Conservation (phyloP, 37 sponge, comb jelly and placozoan species). For the Haliclona indistincta region DNA sequence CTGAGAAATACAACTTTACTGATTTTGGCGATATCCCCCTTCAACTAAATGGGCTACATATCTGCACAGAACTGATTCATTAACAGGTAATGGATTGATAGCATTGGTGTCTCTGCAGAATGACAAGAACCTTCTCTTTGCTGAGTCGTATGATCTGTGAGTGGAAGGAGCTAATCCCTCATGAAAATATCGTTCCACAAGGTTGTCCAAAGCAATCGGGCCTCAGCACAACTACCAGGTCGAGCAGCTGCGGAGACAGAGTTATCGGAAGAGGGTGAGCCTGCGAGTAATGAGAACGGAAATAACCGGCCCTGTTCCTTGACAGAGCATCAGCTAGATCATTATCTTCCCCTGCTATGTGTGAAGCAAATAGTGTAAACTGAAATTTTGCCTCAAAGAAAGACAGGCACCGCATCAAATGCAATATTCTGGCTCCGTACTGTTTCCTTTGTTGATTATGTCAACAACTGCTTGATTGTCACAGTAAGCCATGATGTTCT, state of each 20-base stretch:
- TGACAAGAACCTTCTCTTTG: background rate
- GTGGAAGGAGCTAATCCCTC: slow-evolving; percentile 10
- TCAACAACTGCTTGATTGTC: slow-evolving; percentile 55
- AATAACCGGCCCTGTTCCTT: background rate
- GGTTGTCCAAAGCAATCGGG: slow-evolving; percentile 38
- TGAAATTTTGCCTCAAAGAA: slow-evolving; percentile 30
- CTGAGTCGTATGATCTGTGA: slow-evolving; percentile 4
- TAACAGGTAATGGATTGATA: slow-evolving; percentile 14
- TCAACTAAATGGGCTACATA: slow-evolving; percentile 4
- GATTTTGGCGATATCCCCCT: background rate
- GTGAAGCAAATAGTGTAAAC: slow-evolving; percentile 10
- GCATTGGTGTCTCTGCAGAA: slow-evolving; percentile 20
- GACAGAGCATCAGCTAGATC: slow-evolving; percentile 56
- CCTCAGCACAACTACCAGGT: slow-evolving; percentile 4
- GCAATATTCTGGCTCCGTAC: slow-evolving; percentile 17
- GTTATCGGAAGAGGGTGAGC: background rate
- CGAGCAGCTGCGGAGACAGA: background rate
- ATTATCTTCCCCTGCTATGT: slow-evolving; percentile 36
- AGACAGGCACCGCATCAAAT: no score
- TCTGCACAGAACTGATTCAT: slow-evolving; percentile 12
- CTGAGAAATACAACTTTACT: slow-evolving; percentile 45
- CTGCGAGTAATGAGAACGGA: slow-evolving; percentile 20
- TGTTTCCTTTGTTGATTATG: slow-evolving; percentile 13
- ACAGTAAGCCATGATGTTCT: slow-evolving; percentile 3
- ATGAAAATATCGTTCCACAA: slow-evolving; percentile 29